Conservation (phyloP, 2,797 vertebrate genomes). For the Onychomys leucogaster region DNA sequence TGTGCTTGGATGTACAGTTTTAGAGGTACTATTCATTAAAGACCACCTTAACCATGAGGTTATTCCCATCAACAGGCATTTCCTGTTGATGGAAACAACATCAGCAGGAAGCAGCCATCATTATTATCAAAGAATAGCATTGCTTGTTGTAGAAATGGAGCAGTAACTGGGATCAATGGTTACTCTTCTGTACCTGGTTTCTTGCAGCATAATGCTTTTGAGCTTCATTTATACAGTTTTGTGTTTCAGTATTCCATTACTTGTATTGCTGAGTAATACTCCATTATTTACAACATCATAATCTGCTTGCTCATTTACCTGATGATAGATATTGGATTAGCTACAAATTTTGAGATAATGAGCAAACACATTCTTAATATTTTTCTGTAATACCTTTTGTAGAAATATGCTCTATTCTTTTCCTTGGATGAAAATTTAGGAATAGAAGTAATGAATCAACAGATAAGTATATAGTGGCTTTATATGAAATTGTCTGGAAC, state of each 20-base stretch:
- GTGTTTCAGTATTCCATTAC: not conserved
- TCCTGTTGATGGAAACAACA: not conserved
- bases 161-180: not conserved
- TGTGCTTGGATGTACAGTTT: not conserved
- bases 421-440: not conserved
- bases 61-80: not conserved
- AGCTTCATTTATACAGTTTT: not conserved
- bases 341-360: not conserved
- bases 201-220: not conserved
- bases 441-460: not conserved
- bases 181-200: not conserved
- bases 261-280: not conserved
- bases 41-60: not conserved
- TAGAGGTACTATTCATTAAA: not conserved
- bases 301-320: not conserved
- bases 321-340: not conserved
- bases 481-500: not conserved
- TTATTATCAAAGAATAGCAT: slow-evolving; percentile 1
- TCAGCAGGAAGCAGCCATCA: not conserved
- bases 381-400: not conserved
- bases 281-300: not conserved
- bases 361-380: not conserved
- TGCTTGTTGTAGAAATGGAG: not conserved
- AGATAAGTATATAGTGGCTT: not conserved
- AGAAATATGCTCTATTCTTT: not conserved